Percentiles rank a stretch among this genome's conserved stretches.
phyloP scores from a whole-genome alignment of 2,888 invertebrate genomes.

The Leptopilina syphax region DNA sequence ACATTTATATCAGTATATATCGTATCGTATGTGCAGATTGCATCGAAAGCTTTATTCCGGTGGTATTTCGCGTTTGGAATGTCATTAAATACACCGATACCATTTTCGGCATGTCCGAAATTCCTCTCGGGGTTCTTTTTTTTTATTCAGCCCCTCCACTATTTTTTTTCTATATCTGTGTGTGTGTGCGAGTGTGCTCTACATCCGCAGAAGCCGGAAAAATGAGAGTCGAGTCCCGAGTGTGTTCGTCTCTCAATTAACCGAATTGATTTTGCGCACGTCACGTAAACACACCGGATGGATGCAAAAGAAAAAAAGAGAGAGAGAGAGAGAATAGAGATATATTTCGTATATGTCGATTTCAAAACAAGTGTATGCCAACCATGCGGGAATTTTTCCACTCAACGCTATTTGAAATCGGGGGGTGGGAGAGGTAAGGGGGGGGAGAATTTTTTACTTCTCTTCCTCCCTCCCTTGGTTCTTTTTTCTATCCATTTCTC shows the following conservation, averaged over 20 bases:
- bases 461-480: too few relatives aligned
- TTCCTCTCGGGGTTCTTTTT: conserved; percentile 57
- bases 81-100: conserved; percentile 69
- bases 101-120: conserved; percentile 64
- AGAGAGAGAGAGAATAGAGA: conserved; percentile 1
- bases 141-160: background rate
- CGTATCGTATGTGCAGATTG: background rate
- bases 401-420: conserved; percentile 8
- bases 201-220: conserved; percentile 15
- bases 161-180: background rate
- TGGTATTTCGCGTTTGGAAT: conserved; percentile 56
- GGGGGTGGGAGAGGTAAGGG: too few relatives aligned
- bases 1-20: background rate
- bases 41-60: background rate
- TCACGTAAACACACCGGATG: conserved; percentile 1
- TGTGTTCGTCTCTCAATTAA: conserved; percentile 68
- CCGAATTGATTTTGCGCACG: conserved; percentile 68
- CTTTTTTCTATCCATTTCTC: too few relatives aligned
- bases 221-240: conserved; percentile 53
- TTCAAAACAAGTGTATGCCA: conserved; percentile 12
- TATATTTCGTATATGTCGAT: conserved; percentile 30
- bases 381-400: conserved; percentile 37
- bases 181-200: background rate
- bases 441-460: background rate
- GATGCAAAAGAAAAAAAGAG: conserved; percentile 4